A percentile compares a stretch with the other conserved stretches of the same genome.
Evolutionary conservation across 2,797 vertebrate genomes (phyloP).

Genomic region (Nannoperca obscura): DNA sequence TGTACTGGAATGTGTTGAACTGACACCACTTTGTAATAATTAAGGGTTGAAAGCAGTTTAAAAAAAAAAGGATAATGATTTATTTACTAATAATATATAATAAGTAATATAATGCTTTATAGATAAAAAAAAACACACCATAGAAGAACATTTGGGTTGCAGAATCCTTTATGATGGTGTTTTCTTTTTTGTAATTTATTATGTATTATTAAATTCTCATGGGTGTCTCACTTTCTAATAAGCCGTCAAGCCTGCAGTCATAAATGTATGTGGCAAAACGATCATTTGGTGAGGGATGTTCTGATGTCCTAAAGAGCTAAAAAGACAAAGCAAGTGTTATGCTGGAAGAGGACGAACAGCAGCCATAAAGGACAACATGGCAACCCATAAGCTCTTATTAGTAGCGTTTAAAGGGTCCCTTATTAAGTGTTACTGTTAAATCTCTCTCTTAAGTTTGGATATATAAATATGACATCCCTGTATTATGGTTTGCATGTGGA

Average conservation of each 20-base stretch:
- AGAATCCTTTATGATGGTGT: not conserved
- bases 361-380: not conserved
- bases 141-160: not conserved
- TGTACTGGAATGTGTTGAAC: not conserved
- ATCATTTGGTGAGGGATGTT: not conserved
- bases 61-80: not conserved
- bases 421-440: not conserved
- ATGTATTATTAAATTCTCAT: not conserved
- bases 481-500: conserved; percentile 7
- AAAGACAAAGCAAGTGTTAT: not conserved
- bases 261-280: not conserved
- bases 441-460: not conserved
- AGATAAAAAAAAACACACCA: too few species aligned
- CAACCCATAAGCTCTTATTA: not conserved
- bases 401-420: not conserved
- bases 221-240: not conserved
- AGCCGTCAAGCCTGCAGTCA: not conserved
- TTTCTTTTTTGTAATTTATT: not conserved
- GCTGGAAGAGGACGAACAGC: not conserved
- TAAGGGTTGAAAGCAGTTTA: too few species aligned
- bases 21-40: not conserved
- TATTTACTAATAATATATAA: too few species aligned
- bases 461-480: not conserved
- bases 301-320: not conserved
- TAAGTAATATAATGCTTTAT: not conserved